Conservation (phyloP, 2,797 vertebrate species). For the Hozukius guyotensis region DNA sequence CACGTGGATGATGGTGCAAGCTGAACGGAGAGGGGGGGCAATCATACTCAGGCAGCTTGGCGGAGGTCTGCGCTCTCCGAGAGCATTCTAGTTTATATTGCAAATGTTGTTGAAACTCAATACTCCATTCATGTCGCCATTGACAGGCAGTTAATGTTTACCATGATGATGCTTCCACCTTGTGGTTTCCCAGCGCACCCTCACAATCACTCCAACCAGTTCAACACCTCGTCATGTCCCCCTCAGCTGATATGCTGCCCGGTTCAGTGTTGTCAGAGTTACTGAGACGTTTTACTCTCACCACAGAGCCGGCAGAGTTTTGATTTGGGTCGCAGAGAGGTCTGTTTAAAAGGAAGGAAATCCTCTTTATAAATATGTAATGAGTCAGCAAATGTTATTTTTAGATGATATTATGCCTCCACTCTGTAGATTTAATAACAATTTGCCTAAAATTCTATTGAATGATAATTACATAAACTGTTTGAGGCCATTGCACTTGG, state of each 20-base stretch:
- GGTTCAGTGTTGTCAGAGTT: not conserved
- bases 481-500: not conserved
- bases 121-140: no score
- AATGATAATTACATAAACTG: not conserved
- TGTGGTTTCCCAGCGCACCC: no score
- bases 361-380: conserved; percentile 2
- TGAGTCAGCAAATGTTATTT: not conserved
- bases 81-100: no score
- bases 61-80: no score
- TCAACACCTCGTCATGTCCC: not conserved
- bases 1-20: no score
- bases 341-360: conserved; percentile 5
- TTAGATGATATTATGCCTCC: not conserved
- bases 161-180: no score
- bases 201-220: no score
- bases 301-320: not conserved
- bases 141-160: no score
- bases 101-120: no score
- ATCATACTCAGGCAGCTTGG: no score
- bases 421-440: not conserved
- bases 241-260: not conserved
- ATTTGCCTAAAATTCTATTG: not conserved
- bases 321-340: not conserved
- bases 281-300: not conserved
- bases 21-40: no score